Conservation (phyloP, 2,113 vertebrate species). For the Ariopsis seemanni region DNA sequence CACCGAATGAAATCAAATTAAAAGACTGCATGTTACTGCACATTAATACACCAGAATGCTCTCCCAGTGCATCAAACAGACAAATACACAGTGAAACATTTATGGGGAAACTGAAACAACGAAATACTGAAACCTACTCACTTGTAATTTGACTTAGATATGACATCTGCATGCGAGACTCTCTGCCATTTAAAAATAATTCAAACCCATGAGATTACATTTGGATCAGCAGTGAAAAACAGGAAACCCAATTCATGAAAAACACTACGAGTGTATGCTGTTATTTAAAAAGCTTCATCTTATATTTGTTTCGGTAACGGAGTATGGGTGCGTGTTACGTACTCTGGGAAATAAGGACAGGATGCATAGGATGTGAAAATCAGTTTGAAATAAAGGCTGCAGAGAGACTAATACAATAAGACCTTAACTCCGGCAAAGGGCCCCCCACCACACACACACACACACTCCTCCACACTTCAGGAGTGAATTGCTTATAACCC, state of each 20-base stretch:
- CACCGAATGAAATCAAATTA: slow-evolving; percentile 28
- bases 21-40: neutral
- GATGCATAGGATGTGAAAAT: slow-evolving; percentile 55
- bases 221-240: neutral
- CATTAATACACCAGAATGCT: neutral
- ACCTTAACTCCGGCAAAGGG: slow-evolving; percentile 52
- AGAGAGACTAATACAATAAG: slow-evolving; percentile 68
- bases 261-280: neutral
- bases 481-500: slow-evolving; percentile 67
- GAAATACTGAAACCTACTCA: neutral
- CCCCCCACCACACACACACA: neutral
- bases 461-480: neutral
- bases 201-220: neutral
- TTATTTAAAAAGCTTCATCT: neutral
- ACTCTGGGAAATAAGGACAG: slow-evolving; percentile 64
- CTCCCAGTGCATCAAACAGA: slow-evolving; percentile 15
- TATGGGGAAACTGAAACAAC: neutral
- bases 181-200: neutral
- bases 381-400: slow-evolving; percentile 65
- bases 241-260: neutral
- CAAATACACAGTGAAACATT: slow-evolving; percentile 8
- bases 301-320: neutral
- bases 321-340: slow-evolving; percentile 22
- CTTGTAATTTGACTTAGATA: neutral
- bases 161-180: neutral